Evolutionary conservation across 2,888 invertebrate species (phyloP).

Genomic region (Drosophila rellima): DNA sequence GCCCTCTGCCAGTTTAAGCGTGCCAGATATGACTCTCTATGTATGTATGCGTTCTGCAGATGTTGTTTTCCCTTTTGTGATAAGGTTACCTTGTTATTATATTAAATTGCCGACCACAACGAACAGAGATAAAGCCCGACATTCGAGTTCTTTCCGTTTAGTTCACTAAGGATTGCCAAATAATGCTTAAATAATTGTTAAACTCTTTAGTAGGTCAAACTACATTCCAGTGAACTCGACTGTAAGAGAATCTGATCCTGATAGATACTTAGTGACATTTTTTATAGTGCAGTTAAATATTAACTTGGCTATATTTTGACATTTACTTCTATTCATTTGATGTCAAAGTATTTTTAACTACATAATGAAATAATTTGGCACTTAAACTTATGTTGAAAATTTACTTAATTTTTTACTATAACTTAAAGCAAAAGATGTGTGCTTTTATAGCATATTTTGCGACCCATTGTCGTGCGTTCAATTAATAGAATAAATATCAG

Average conservation of each 20-base stretch:
- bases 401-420: not conserved
- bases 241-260: not conserved
- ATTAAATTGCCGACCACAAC: constrained; percentile 69
- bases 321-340: too few species aligned
- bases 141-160: not conserved
- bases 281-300: too few species aligned
- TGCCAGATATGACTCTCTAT: constrained; percentile 9
- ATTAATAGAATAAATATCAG: constrained; percentile 68
- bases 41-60: constrained; percentile 46
- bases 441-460: too few species aligned
- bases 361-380: too few species aligned
- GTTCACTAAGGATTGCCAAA: constrained; percentile 2
- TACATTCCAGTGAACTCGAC: not conserved
- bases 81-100: constrained; percentile 76
- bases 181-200: constrained; percentile 4
- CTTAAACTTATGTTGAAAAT: too few species aligned
- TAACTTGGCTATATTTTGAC: too few species aligned
- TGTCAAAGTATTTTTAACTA: too few species aligned
- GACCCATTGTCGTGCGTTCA: constrained; percentile 32
- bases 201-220: not conserved
- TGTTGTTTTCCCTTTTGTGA: constrained; percentile 66
- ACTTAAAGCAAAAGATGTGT: constrained; percentile 2
- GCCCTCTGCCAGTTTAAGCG: constrained; percentile 10
- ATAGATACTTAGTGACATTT: too few species aligned
- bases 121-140: constrained; percentile 18